Evolutionary conservation across 92 coral and sea anemone genomes (phyloP), one percentile per base, ranked within the genome.

Genomic region (Parazoanthus swiftii): DNA sequence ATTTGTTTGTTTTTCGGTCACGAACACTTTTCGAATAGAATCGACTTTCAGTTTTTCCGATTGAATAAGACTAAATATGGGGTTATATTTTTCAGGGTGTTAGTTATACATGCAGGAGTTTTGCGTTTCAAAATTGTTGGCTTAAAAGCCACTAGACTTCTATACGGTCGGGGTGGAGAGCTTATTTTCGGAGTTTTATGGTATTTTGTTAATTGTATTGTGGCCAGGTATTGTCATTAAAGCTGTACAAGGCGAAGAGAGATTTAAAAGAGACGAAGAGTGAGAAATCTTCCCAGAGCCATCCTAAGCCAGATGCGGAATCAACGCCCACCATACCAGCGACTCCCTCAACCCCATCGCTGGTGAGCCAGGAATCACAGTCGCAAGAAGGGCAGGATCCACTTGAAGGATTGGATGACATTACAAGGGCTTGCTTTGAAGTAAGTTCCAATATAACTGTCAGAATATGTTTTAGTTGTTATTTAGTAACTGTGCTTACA

Each of bases 201-300:
- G 42, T 29, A 35, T 89, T 37, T 26, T 11, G 44, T n/a, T 29
- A 29, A 29, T 29, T 35, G 23, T 74, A 1, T n/a, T 63, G 56
- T 73, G 51, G 18, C 8, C 56, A 97, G 99, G 96, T 97, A 1
- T 88, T 97, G 81, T 97, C 99, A 18, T 90, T 97, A 37, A 97
- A 97, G 74, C 89, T 97, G 8, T 97, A 97, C 94, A 95, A 95
- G 82, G 86, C 86, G 20, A 82, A 82, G 76, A 82, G 25, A 65
- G 77, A 67, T 3, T 18, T 68, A 6, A 82, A 82, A 46, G 86
- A 82, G 43, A 26, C 54, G 13, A 82, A 68, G 65, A 82, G 14
- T 26, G 86, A 82, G 33, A 82, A 82, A 44, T 43, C 76, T 6
- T 43, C 51, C 50, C 63, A 82, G 13, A 82, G 56, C 26, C 38